Percentiles rank a stretch among this genome's conserved stretches.
phyloP scores from a whole-genome alignment of 2,797 vertebrate species.

The Delichon dasypus region DNA sequence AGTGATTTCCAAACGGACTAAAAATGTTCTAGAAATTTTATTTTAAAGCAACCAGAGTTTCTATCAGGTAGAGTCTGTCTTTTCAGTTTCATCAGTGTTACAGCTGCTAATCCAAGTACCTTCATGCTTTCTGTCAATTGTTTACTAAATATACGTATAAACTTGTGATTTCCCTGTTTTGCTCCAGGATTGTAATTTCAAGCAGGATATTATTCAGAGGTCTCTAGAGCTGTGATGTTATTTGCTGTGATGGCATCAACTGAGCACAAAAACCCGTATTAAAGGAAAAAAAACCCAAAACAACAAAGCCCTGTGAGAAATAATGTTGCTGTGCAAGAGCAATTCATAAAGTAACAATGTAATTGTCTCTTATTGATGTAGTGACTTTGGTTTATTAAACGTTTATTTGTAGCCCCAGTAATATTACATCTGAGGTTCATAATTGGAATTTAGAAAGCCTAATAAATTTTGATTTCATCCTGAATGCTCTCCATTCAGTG shows the following conservation, averaged over 20 bases:
- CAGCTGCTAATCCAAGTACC: background rate
- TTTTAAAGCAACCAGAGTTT: background rate
- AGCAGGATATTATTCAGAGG: background rate
- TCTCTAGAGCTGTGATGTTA: background rate
- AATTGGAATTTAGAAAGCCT: slow-evolving; percentile 51
- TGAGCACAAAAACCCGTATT: background rate
- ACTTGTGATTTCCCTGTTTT: background rate
- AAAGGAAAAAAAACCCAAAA: background rate
- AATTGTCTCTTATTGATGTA: slow-evolving; percentile 21
- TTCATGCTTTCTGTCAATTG: background rate
- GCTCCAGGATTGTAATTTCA: background rate
- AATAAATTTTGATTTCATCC: slow-evolving; percentile 38
- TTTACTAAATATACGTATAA: background rate
- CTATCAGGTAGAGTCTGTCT: background rate
- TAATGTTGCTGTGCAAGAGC: background rate
- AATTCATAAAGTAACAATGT: background rate
- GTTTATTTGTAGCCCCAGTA: slow-evolving; percentile 19
- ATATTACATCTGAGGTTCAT: background rate
- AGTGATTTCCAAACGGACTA: background rate
- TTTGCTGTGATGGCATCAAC: slow-evolving; percentile 13
- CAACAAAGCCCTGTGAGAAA: background rate
- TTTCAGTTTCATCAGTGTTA: background rate
- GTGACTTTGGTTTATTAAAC: slow-evolving; percentile 13
- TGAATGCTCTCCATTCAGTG: background rate
- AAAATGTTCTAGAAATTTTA: background rate